Conservation (phyloP, 37 sponge, comb jelly and placozoan species). For the Cladorhizidae sp. region DNA sequence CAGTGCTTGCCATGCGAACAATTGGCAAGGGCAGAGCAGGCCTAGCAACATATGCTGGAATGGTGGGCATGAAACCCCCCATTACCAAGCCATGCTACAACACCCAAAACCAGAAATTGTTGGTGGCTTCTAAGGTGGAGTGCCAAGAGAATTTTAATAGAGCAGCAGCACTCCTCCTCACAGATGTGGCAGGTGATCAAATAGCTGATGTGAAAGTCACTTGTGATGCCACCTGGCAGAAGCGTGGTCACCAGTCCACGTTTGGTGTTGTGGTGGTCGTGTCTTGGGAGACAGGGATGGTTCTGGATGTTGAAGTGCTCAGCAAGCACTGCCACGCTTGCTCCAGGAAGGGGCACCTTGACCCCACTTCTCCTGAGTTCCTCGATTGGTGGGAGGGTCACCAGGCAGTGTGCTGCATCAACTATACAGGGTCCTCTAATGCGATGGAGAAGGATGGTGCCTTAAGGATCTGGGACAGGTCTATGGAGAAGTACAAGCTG, state of each 20-base stretch:
- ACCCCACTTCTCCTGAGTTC: not conserved
- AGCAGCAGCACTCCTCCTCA: too few species aligned
- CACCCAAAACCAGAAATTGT: too few species aligned
- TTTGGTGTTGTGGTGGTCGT: slow-evolving; percentile 13
- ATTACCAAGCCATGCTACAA: not conserved
- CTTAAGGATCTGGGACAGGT: not conserved
- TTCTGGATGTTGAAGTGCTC: too few species aligned
- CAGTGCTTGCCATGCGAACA: not conserved
- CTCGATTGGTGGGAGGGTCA: slow-evolving; percentile 28
- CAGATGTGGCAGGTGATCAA: too few species aligned
- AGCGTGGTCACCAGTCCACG: too few species aligned
- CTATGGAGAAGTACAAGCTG: not conserved
- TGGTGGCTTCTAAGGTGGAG: too few species aligned
- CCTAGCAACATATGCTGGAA: not conserved
- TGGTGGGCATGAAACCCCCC: slow-evolving; percentile 2
- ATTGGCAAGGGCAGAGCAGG: slow-evolving; percentile 3
- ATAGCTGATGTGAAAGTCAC: too few species aligned
- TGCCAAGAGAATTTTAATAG: too few species aligned
- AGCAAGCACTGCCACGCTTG: too few species aligned
- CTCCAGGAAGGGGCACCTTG: not conserved
- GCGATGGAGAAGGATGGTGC: slow-evolving; percentile 5
- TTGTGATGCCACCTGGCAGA: too few species aligned
- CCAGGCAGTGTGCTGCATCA: not conserved
- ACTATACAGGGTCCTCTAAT: not conserved
- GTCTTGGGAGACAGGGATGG: slow-evolving; percentile 18